phyloP scores from a whole-genome alignment of 2,113 vertebrate genomes.

The Eira barbara region DNA sequence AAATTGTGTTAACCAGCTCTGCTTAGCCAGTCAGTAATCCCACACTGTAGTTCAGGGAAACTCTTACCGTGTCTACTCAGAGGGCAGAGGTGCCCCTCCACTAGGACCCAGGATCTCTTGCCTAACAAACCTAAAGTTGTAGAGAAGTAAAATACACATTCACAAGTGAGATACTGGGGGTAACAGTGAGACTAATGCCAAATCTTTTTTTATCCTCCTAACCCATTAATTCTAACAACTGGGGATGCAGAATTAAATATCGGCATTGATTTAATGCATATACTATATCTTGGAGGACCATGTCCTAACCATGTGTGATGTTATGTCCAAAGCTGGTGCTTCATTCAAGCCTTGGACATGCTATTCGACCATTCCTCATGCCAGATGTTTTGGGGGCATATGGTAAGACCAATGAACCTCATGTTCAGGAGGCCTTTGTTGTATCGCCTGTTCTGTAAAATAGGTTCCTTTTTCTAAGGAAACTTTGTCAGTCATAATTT shows the following conservation, averaged over 20 bases:
- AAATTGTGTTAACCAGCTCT: background rate
- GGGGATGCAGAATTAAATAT: background rate
- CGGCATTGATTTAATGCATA: background rate
- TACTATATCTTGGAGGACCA: background rate
- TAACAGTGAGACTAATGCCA: background rate
- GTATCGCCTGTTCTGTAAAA: background rate
- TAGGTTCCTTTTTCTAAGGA: background rate
- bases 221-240: background rate
- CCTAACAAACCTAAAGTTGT: background rate
- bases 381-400: background rate
- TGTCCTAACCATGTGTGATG: fast-evolving
- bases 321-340: background rate
- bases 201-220: background rate
- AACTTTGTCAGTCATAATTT: background rate
- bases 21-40: background rate
- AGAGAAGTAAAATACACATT: background rate
- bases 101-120: background rate
- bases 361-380: background rate
- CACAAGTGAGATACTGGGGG: background rate
- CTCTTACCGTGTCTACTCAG: background rate
- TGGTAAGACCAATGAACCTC: background rate
- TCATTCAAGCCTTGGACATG: background rate
- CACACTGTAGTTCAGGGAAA: background rate
- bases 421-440: background rate
- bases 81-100: background rate